A percentile compares a stretch with the other conserved stretches of the same genome.
phyloP scores from a whole-genome alignment of 1,140 invertebrate genomes.

The Lasaia peninsularis region DNA sequence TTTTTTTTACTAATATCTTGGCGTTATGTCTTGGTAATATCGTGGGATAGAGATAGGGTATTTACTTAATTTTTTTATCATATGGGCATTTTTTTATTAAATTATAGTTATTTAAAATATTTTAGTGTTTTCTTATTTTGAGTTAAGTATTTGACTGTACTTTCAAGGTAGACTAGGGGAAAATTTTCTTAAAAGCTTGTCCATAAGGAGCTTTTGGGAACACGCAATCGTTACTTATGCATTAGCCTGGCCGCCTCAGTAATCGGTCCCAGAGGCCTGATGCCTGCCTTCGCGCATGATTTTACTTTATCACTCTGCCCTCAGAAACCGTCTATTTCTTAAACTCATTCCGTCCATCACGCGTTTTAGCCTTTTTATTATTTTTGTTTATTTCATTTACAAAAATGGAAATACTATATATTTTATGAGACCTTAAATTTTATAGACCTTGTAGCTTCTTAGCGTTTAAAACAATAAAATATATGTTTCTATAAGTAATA shows the following conservation, averaged over 20 bases:
- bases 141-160: constrained; percentile 11
- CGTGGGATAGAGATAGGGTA: too few species aligned
- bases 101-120: neutral
- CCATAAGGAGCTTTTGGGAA: constrained; percentile 38
- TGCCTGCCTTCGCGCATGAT: constrained; percentile 41
- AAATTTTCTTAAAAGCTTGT: constrained; percentile 54
- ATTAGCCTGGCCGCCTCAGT: constrained; percentile 47
- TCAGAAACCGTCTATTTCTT: constrained; percentile 15
- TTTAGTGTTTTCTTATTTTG: neutral
- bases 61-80: too few species aligned
- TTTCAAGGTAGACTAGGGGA: constrained; percentile 33
- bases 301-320: constrained; percentile 48
- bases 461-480: too few species aligned
- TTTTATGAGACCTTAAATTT: neutral
- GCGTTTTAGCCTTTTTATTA: neutral
- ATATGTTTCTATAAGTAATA: too few species aligned
- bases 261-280: constrained; percentile 44
- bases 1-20: too few species aligned
- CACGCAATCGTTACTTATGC: constrained; percentile 59
- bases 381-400: neutral
- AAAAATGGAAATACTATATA: neutral
- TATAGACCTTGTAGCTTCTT: neutral
- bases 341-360: constrained; percentile 11
- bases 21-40: too few species aligned
- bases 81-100: too few species aligned